These are phyloP conservation scores for Folsomia candida DNA, from an alignment of 2,888 invertebrate species.

Conservation along the genomic window DNA sequence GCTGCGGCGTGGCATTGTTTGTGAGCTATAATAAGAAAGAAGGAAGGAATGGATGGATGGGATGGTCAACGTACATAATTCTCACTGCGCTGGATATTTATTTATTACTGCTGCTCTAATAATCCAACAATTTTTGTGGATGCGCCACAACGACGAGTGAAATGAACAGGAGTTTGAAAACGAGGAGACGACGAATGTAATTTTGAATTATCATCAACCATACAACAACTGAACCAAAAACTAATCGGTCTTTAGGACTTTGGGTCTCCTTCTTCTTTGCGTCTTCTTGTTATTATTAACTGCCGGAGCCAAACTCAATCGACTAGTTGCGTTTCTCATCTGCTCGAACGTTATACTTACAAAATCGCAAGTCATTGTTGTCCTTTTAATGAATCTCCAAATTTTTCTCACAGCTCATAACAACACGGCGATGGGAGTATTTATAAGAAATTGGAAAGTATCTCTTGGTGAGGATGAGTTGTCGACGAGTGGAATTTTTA, in stretches of 20 bases:
- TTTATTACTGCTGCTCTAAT: no score
- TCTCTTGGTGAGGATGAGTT: no score
- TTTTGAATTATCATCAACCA: neutral
- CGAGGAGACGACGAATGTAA: neutral
- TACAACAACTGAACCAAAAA: neutral
- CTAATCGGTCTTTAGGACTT: neutral
- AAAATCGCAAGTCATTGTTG: conserved; percentile 27
- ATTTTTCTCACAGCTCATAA: conserved; percentile 11
- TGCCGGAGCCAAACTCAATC: neutral
- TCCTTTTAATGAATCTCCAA: conserved; percentile 22
- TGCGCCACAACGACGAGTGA: no score
- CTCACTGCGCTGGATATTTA: no score
- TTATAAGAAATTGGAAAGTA: no score
- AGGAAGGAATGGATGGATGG: no score
- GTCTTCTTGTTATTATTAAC: neutral
- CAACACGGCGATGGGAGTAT: no score
- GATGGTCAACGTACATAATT: no score
- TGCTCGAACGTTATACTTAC: neutral
- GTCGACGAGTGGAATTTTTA: no score
- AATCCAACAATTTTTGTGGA: no score
- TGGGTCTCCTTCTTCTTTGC: neutral
- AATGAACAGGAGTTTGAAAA: neutral
- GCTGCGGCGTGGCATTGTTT: no score
- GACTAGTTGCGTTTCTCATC: neutral
- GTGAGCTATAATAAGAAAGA: no score